Conservation (phyloP, 2,113 vertebrate genomes). For the Hypomesus transpacificus region DNA sequence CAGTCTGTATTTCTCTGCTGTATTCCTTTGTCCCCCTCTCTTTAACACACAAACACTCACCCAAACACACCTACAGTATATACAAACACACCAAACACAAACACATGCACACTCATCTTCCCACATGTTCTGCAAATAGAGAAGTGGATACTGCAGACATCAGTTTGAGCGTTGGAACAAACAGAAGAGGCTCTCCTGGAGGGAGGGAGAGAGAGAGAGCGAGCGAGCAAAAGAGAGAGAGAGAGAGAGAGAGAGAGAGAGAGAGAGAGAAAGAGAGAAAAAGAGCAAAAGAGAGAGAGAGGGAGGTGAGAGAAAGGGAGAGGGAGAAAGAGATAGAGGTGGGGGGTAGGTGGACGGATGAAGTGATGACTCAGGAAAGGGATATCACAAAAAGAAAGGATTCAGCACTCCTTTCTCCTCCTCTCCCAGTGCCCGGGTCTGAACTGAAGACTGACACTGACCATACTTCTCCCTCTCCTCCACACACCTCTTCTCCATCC, state of each 20-base stretch:
- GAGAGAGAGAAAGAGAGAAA: not conserved
- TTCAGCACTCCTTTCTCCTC: conserved; percentile 35
- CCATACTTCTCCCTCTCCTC: not conserved
- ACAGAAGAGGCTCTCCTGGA: conserved; percentile 36
- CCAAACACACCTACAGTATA: not conserved
- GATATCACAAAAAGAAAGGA: conserved; percentile 54
- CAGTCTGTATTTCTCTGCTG: too few species aligned
- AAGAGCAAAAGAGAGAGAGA: not conserved
- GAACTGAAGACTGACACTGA: not conserved
- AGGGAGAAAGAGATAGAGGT: not conserved
- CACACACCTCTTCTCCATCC: not conserved
- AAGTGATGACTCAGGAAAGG: conserved; percentile 64
- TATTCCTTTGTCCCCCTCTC: not conserved
- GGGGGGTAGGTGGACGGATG: conserved; percentile 61
- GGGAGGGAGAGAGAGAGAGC: not conserved
- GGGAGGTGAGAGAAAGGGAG: conserved; percentile 9
- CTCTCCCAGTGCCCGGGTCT: not conserved
- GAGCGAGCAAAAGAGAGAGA: not conserved
- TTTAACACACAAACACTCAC: not conserved
- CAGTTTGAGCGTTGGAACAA: conserved; percentile 54
- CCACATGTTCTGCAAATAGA: conserved; percentile 68
- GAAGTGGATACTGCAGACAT: conserved; percentile 66
- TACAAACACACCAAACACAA: conserved; percentile 15
- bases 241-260: not conserved
- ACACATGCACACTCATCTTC: conserved; percentile 50